Evolutionary conservation across 2,113 vertebrate genomes (phyloP).

Genomic region (Passer montanus): DNA sequence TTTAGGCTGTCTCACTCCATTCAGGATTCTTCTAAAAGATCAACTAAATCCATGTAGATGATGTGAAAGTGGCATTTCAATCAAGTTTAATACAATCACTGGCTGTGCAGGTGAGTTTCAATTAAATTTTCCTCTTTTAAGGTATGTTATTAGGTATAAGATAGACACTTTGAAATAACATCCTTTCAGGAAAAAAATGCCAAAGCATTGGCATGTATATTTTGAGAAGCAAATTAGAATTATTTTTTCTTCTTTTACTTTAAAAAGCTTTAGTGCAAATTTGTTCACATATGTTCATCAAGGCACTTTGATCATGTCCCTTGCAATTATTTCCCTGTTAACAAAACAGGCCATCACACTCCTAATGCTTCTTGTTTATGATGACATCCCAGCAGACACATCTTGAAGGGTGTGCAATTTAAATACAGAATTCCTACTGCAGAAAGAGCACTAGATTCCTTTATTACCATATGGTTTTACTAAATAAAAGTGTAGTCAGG

Average conservation of each 20-base stretch:
- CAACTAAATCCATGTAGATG: conserved; percentile 52
- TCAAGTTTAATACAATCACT: conserved; percentile 56
- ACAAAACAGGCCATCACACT: not conserved
- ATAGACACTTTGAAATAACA: not conserved
- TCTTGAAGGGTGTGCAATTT: not conserved
- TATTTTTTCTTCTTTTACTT: not conserved
- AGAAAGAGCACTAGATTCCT: not conserved
- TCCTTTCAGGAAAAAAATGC: not conserved
- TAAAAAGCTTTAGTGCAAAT: conserved; percentile 13
- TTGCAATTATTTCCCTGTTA: not conserved
- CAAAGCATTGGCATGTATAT: not conserved
- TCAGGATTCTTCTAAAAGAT: conserved; percentile 24
- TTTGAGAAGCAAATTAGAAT: not conserved
- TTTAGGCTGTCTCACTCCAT: not conserved
- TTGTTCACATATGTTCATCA: not conserved
- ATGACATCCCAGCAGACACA: not conserved
- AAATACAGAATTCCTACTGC: not conserved
- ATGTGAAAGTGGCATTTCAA: conserved; percentile 43
- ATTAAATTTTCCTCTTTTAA: conserved; percentile 9
- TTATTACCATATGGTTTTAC: not conserved
- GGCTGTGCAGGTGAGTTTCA: conserved; percentile 70
- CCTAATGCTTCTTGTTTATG: not conserved
- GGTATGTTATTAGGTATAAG: not conserved
- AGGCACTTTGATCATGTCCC: conserved; percentile 20
- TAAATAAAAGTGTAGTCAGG: not conserved